phyloP scores from a whole-genome alignment of 37 sponge, comb jelly and placozoan genomes.

The Ephydatia muelleri region DNA sequence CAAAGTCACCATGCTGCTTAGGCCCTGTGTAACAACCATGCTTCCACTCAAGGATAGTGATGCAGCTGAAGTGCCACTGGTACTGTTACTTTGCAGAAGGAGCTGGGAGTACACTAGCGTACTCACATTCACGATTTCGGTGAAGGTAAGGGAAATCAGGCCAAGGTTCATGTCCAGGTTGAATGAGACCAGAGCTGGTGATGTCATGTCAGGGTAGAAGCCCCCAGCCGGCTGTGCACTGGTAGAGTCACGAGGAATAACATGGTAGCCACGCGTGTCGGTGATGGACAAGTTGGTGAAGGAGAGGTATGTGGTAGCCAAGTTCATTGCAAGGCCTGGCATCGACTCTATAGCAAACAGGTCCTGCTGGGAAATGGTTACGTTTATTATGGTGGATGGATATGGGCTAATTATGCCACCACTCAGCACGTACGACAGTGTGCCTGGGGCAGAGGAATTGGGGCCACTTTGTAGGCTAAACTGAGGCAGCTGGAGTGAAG shows the following conservation, averaged over 20 bases:
- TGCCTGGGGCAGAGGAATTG: conserved; percentile 35
- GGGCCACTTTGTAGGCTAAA: conserved; percentile 57
- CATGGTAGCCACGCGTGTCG: conserved; percentile 68
- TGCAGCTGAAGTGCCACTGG: neutral
- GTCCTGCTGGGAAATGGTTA: conserved; percentile 57
- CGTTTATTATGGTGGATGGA: conserved; percentile 58
- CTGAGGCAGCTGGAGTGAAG: conserved; percentile 55
- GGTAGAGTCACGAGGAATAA: conserved; percentile 11
- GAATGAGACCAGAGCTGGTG: conserved; percentile 67
- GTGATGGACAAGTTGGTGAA: conserved; percentile 63
- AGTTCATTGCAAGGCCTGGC: conserved; percentile 48
- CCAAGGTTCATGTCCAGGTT: conserved; percentile 78
- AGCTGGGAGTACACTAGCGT: conserved; percentile 29
- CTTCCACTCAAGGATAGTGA: conserved; percentile 44
- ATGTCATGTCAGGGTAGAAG: conserved; percentile 58
- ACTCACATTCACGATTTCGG: conserved; percentile 67
- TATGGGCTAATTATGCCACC: conserved; percentile 53
- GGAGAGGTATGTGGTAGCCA: conserved; percentile 58
- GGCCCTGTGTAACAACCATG: conserved; percentile 7
- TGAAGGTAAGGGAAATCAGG: conserved; percentile 54
- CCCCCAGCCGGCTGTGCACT: conserved; percentile 31
- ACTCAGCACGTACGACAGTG: conserved; percentile 55
- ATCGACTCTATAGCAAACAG: conserved; percentile 52
- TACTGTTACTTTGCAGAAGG: conserved; percentile 47
- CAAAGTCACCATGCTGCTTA: conserved; percentile 37